Percentiles rank a stretch among this genome's conserved stretches.
These are phyloP conservation scores for Dreissena polymorpha DNA, from an alignment of 1,140 invertebrate species.

Conservation along the genomic window DNA sequence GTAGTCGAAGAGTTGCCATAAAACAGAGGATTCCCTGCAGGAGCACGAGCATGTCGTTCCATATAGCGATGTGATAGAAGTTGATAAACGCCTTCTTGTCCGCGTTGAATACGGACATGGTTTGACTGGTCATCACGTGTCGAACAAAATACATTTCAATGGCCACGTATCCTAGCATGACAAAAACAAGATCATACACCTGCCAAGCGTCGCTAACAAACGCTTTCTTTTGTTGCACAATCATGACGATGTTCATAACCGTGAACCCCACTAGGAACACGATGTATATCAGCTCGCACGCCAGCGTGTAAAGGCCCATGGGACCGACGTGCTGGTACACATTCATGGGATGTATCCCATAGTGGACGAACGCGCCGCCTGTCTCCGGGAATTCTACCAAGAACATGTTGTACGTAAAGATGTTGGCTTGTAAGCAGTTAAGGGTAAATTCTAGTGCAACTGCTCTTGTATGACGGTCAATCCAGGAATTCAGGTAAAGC, in stretches of 20 bases:
- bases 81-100: slow-evolving; percentile 65
- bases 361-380: slow-evolving; percentile 73
- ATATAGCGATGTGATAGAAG: slow-evolving; percentile 65
- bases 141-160: slow-evolving; percentile 75
- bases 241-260: slow-evolving; percentile 49
- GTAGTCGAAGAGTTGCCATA: slow-evolving; percentile 62
- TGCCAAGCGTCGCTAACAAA: slow-evolving; percentile 79
- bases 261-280: slow-evolving; percentile 63
- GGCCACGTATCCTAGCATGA: slow-evolving; percentile 71
- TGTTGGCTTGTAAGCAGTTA: slow-evolving; percentile 79
- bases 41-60: slow-evolving; percentile 57
- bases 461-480: slow-evolving; percentile 82
- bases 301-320: slow-evolving; percentile 64
- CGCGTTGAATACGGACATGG: slow-evolving; percentile 53
- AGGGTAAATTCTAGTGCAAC: slow-evolving; percentile 82
- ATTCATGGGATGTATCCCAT: slow-evolving; percentile 69
- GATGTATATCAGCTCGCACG: slow-evolving; percentile 68
- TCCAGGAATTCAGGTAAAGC: slow-evolving; percentile 78
- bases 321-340: slow-evolving; percentile 70
- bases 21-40: slow-evolving; percentile 59
- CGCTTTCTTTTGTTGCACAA: slow-evolving; percentile 62
- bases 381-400: slow-evolving; percentile 80
- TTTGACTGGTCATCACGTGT: slow-evolving; percentile 53
- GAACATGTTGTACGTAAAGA: slow-evolving; percentile 66
- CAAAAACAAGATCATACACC: slow-evolving; percentile 74